Conservation (phyloP, 2,888 invertebrate genomes). For the Plebejus melissa region DNA sequence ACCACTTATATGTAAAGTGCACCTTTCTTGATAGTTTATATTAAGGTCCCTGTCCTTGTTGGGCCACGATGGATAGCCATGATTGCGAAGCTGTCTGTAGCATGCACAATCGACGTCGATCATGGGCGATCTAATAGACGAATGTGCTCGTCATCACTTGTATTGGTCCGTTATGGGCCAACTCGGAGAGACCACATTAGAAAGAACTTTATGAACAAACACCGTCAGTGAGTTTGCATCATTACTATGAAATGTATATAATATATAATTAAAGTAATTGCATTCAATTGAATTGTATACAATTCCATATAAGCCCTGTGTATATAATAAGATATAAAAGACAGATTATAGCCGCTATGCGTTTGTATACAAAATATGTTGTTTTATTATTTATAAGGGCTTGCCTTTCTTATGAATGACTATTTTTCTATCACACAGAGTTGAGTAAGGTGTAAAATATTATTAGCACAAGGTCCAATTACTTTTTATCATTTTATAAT, state of each 20-base stretch:
- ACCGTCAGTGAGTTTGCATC: not conserved
- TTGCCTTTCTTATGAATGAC: slow-evolving; percentile 43
- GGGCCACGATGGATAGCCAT: not conserved
- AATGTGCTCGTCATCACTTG: not conserved
- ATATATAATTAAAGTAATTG: slow-evolving; percentile 23
- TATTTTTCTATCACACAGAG: slow-evolving; percentile 47
- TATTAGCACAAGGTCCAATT: not conserved
- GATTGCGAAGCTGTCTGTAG: not conserved
- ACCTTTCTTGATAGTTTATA: slow-evolving; percentile 37
- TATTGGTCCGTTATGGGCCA: not conserved
- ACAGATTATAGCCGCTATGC: slow-evolving; percentile 26
- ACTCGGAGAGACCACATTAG: slow-evolving; percentile 1
- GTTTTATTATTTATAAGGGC: slow-evolving; percentile 44
- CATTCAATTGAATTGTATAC: slow-evolving; percentile 15
- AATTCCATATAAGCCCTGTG: slow-evolving; percentile 17
- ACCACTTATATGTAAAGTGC: slow-evolving; percentile 43
- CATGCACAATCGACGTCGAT: not conserved
- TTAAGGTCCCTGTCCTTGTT: not conserved
- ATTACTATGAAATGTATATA: slow-evolving; percentile 22
- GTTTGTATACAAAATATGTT: slow-evolving; percentile 16
- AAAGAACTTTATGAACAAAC: slow-evolving; percentile 26
- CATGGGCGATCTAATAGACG: not conserved
- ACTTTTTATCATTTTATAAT: not conserved
- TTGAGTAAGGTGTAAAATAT: not conserved
- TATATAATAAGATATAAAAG: slow-evolving; percentile 22